Percentiles rank a stretch among this genome's conserved stretches.
phyloP scores from a whole-genome alignment of 2,888 invertebrate species.

The Biston stratarius region DNA sequence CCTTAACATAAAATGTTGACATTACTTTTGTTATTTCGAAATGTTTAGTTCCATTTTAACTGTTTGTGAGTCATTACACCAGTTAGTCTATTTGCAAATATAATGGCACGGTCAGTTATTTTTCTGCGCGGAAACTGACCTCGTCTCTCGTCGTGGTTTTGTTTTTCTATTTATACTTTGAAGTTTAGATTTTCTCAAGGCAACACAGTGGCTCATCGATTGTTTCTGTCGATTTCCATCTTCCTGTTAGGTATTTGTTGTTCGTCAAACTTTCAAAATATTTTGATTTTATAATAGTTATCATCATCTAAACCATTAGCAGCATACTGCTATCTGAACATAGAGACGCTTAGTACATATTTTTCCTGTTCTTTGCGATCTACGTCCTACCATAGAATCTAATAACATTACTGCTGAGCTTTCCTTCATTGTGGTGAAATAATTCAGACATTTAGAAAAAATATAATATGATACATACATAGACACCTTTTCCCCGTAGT shows the following conservation, averaged over 20 bases:
- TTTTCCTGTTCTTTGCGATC: not conserved
- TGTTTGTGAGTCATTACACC: constrained; percentile 4
- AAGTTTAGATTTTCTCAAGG: constrained; percentile 46
- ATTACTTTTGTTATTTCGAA: not conserved
- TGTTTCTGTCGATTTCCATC: constrained; percentile 27
- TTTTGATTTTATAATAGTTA: constrained; percentile 2
- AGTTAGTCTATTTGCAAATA: constrained; percentile 18
- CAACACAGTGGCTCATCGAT: constrained; percentile 46
- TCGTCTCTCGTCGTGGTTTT: constrained; percentile 43
- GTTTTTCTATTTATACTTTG: constrained; percentile 48
- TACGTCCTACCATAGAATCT: not conserved
- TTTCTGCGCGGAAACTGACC: constrained; percentile 41
- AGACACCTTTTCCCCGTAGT: too few relatives aligned
- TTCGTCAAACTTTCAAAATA: not conserved
- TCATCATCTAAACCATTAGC: not conserved
- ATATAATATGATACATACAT: too few relatives aligned
- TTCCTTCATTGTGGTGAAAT: too few relatives aligned
- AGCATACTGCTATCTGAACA: not conserved
- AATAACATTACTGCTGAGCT: too few relatives aligned
- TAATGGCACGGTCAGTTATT: constrained; percentile 20
- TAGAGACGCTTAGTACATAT: not conserved
- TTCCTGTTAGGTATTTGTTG: constrained; percentile 13
- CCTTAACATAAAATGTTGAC: too few relatives aligned
- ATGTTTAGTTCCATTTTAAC: not conserved
- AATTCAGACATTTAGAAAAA: too few relatives aligned